Evolutionary conservation across 1,140 invertebrate genomes (phyloP).

Genomic region (Trialeurodes vaporariorum): DNA sequence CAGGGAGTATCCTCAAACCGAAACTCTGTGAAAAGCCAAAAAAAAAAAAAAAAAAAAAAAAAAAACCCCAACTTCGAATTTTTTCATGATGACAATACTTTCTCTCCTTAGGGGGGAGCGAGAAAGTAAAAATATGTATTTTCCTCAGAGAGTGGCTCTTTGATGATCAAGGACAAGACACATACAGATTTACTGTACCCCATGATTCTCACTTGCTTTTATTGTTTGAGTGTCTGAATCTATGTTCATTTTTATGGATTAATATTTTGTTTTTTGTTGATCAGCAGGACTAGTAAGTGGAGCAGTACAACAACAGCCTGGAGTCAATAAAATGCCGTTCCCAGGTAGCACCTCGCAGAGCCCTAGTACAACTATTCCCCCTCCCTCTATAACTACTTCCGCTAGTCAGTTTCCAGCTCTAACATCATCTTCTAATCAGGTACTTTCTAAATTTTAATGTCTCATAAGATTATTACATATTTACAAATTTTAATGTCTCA

Average conservation of each 20-base stretch:
- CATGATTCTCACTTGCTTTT: too few species aligned
- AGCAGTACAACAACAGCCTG: not conserved
- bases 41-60: too few species aligned
- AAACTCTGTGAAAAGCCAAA: too few species aligned
- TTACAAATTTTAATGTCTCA: not conserved
- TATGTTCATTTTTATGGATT: not conserved
- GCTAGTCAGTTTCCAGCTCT: not conserved
- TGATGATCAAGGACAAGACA: too few species aligned
- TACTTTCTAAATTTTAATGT: conserved; percentile 1
- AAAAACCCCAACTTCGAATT: too few species aligned
- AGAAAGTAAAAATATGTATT: too few species aligned
- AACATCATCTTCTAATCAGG: not conserved
- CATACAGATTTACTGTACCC: too few species aligned
- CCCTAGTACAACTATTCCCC: not conserved
- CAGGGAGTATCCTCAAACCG: too few species aligned
- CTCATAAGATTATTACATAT: not conserved
- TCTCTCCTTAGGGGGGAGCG: too few species aligned
- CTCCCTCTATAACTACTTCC: not conserved
- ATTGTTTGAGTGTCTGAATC: too few species aligned
- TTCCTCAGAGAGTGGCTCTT: too few species aligned
- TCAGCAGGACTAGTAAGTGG: not conserved
- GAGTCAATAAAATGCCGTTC: not conserved
- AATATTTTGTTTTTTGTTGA: not conserved
- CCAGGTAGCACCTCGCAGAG: not conserved
- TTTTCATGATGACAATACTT: too few species aligned